Percentiles rank a stretch among this genome's conserved stretches.
These are phyloP conservation scores for Rostratula benghalensis DNA, from an alignment of 2,113 vertebrate genomes.

Conservation along the genomic window DNA sequence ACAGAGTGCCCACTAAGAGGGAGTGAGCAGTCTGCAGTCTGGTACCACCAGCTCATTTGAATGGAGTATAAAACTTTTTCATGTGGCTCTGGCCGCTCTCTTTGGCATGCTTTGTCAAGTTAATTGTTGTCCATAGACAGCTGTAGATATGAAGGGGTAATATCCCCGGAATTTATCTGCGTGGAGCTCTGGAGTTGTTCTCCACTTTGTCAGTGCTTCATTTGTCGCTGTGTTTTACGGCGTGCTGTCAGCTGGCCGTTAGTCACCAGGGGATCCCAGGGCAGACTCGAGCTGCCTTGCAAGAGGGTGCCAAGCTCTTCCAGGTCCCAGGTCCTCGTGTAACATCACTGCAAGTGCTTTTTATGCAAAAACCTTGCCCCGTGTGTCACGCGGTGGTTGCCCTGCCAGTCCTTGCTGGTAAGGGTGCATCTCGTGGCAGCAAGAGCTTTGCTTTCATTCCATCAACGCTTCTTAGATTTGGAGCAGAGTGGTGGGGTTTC, in stretches of 20 bases:
- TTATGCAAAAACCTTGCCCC: neutral
- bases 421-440: neutral
- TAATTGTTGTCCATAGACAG: conserved; percentile 44
- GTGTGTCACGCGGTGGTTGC: fast-evolving
- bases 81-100: conserved; percentile 15
- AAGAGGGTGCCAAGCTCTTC: neutral
- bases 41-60: conserved; percentile 13
- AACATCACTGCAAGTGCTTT: neutral
- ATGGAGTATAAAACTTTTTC: conserved; percentile 32
- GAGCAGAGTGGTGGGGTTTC: neutral
- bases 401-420: neutral
- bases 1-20: neutral
- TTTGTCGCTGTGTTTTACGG: neutral
- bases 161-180: conserved; percentile 29
- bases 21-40: neutral
- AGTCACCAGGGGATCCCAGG: neutral
- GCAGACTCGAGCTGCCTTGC: neutral
- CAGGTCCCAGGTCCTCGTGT: fast-evolving
- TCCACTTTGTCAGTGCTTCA: neutral
- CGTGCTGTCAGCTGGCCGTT: neutral
- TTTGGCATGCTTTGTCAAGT: conserved; percentile 37
- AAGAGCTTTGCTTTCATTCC: neutral
- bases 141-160: neutral
- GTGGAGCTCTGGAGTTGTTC: neutral
- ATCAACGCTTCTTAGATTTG: neutral